Base-by-base conservation (phyloP, 2,113 vertebrate species). In the Butorides virescens region DNA sequence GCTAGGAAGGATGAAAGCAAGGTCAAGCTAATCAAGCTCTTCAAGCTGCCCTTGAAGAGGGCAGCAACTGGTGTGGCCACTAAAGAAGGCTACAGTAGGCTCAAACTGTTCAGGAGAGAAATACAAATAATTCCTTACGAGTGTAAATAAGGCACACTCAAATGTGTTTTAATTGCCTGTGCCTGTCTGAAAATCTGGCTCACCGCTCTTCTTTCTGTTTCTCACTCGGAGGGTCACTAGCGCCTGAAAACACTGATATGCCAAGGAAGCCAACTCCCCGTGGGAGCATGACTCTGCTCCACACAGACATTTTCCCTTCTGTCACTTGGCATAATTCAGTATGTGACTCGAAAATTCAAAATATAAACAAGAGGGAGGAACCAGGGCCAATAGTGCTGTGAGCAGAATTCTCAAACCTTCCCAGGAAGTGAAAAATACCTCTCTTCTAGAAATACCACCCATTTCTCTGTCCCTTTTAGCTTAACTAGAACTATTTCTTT, bases 261-360 rank as follows among this genome's bases (percentile, higher is more conserved):
- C 80, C 80, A 81, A 81, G 83, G 83, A 94, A 94, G 83, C 76
- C 83, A 52, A 1, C 81, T 95, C 79, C 72, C 71, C 4, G 16
- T 87, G 76, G 91, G 91, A 94, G 88, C 80, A 20, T n/a, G 76
- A 88, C 79, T 74, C 72, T 65, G 88, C 65, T 91, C 76, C 80
- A 84, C 70, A 46, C 65, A 88, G 86, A 86, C 76, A 85, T 53
- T 71, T 63, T 93, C 83, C 86, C 83, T 95, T 93, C 93, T 96
- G 93, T 93, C 93, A 91, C 92, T 96, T 95, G 88, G 96, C 88
- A 75, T 81, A 75, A 81, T 62, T 79, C 79, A 72, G 30, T 68
- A 53, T 91, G 72, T 81, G 91, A 77, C 88, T 94, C 85, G 94
- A 85, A 96, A 95, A 93, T 75, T 81, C 95, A 94, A 93, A 96